Evolutionary conservation across 2,888 invertebrate genomes (phyloP).

Genomic region (Nymphalis c-album): DNA sequence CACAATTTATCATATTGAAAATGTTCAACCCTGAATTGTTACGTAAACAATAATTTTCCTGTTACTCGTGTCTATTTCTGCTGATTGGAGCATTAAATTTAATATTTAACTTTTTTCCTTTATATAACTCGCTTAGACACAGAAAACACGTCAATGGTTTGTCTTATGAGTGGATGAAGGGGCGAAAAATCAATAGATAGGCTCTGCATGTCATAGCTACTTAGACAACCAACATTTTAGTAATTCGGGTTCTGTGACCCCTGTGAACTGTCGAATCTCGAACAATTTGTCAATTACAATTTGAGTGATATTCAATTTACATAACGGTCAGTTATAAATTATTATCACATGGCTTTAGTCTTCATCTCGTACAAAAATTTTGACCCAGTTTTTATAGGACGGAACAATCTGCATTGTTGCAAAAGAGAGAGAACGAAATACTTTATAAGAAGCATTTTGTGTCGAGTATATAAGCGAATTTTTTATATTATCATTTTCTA

Average conservation of each 20-base stretch:
- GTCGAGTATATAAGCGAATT: too few species aligned
- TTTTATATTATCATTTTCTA: too few species aligned
- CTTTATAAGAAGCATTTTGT: too few species aligned
- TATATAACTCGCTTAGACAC: not conserved
- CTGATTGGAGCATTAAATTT: not conserved
- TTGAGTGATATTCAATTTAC: not conserved
- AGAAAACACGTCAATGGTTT: slow-evolving; percentile 22
- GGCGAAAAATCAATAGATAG: slow-evolving; percentile 31
- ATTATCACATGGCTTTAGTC: not conserved
- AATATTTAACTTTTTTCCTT: slow-evolving; percentile 3
- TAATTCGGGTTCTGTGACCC: slow-evolving; percentile 25
- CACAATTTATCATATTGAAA: too few species aligned
- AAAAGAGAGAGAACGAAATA: too few species aligned
- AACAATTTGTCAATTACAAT: slow-evolving; percentile 12
- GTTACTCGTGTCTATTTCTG: not conserved
- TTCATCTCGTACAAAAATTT: not conserved
- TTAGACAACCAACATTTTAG: slow-evolving; percentile 25
- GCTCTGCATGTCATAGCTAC: slow-evolving; percentile 31
- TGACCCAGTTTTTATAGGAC: not conserved
- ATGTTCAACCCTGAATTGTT: not conserved
- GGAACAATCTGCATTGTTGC: too few species aligned
- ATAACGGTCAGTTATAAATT: not conserved
- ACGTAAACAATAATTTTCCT: not conserved
- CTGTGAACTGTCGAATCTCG: slow-evolving; percentile 7
- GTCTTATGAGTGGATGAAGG: slow-evolving; percentile 26